A percentile compares a stretch with the other conserved stretches of the same genome.
phyloP scores from a whole-genome alignment of 2,888 invertebrate species.

The Thymelicus lineola region DNA sequence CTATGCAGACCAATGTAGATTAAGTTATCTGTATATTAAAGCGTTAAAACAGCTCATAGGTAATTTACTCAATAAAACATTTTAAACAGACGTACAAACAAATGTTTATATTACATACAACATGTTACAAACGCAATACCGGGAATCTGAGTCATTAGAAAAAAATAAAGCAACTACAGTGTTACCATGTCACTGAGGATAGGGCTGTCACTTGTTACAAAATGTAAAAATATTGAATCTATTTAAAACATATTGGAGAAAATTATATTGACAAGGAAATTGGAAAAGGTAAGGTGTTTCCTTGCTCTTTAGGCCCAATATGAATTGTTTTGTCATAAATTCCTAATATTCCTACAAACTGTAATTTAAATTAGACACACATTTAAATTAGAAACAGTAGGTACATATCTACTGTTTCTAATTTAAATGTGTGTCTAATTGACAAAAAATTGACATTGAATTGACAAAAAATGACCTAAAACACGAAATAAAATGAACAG shows the following conservation, averaged over 20 bases:
- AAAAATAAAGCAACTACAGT: slow-evolving; percentile 1
- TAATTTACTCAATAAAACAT: slow-evolving; percentile 9
- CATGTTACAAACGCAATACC: slow-evolving; percentile 25
- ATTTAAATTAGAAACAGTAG: too few relatives aligned
- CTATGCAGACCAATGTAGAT: not conserved
- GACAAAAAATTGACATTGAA: too few relatives aligned
- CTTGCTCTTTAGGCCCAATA: too few relatives aligned
- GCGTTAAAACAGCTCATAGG: not conserved
- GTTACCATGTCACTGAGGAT: not conserved
- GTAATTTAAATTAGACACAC: too few relatives aligned
- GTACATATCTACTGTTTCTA: too few relatives aligned
- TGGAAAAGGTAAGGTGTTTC: too few relatives aligned
- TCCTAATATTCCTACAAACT: too few relatives aligned
- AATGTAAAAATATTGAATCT: not conserved
- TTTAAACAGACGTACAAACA: slow-evolving; percentile 17
- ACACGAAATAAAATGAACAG: too few relatives aligned
- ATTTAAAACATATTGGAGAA: not conserved
- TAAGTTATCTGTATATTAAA: not conserved
- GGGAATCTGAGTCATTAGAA: slow-evolving; percentile 28
- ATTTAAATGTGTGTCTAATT: too few relatives aligned
- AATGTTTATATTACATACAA: slow-evolving; percentile 25
- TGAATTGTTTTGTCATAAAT: too few relatives aligned
- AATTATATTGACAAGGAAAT: too few relatives aligned
- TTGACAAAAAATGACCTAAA: too few relatives aligned
- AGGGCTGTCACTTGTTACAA: not conserved